Evolutionary conservation across 2,797 vertebrate species (phyloP).

Genomic region (Melanotaenia parkinsoni): DNA sequence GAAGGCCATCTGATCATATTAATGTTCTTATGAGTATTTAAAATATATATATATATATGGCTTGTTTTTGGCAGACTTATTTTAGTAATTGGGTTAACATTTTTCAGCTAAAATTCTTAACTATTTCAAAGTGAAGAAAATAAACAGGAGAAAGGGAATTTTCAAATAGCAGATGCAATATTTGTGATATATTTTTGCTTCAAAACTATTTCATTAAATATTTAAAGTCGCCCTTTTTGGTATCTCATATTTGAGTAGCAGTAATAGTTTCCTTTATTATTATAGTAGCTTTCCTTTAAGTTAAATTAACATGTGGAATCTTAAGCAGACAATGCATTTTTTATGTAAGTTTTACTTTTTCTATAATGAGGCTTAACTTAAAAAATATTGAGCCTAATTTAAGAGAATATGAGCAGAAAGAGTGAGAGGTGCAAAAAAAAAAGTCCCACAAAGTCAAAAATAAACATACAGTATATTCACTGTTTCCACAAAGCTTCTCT

Average conservation of each 20-base stretch:
- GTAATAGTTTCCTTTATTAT: neutral
- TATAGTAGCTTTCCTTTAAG: neutral
- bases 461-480: slow-evolving; percentile 55
- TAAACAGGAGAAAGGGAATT: slow-evolving; percentile 6
- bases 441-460: slow-evolving; percentile 53
- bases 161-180: neutral
- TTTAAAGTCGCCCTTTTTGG: neutral
- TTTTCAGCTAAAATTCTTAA: slow-evolving; percentile 38
- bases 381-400: slow-evolving; percentile 42
- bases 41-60: slow-evolving; percentile 1
- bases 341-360: slow-evolving; percentile 9
- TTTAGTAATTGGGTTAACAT: slow-evolving; percentile 18
- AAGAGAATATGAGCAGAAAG: slow-evolving; percentile 32
- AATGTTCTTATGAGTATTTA: slow-evolving; percentile 37
- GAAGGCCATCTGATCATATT: slow-evolving; percentile 58
- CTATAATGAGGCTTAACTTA: slow-evolving; percentile 26
- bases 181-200: slow-evolving; percentile 7
- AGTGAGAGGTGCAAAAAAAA: slow-evolving; percentile 33
- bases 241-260: neutral
- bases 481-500: slow-evolving; percentile 58
- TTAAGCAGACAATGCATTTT: neutral
- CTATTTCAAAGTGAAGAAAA: slow-evolving; percentile 5
- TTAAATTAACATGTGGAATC: slow-evolving; percentile 16
- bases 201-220: neutral
- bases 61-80: slow-evolving; percentile 14